A percentile compares a stretch with the other conserved stretches of the same genome.
Conservation (phyloP, 2,797 vertebrate species). For the Melanotaenia trifasciata region DNA sequence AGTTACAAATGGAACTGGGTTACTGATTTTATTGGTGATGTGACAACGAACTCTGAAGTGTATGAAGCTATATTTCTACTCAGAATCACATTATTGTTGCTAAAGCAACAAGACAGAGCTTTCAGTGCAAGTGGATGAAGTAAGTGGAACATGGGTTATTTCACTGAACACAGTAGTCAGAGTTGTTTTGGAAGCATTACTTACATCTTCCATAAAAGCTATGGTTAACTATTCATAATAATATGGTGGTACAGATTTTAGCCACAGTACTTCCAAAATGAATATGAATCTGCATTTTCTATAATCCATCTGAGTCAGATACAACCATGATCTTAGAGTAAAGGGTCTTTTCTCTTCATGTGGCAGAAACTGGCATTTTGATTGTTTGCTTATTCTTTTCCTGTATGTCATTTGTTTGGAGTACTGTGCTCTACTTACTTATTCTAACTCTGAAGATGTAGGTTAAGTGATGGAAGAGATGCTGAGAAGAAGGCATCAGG, state of each 20-base stretch:
- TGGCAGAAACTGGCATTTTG: conserved; percentile 9
- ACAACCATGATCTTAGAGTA: not conserved
- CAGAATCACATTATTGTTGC: not conserved
- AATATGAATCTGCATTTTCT: conserved; percentile 1
- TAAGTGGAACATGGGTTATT: not conserved
- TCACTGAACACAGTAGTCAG: not conserved
- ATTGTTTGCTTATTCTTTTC: conserved; percentile 6
- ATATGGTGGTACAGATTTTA: not conserved
- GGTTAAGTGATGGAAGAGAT: conserved; percentile 29
- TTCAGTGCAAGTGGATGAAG: not conserved
- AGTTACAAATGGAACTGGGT: not conserved
- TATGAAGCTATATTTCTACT: not conserved
- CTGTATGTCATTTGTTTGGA: conserved; percentile 4
- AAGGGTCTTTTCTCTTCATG: conserved; percentile 7
- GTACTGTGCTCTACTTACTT: not conserved
- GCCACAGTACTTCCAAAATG: conserved; percentile 1
- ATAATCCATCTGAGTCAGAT: conserved; percentile 17
- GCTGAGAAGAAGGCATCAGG: conserved; percentile 26
- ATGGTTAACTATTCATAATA: not conserved
- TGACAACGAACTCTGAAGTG: not conserved
- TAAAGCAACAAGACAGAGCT: not conserved
- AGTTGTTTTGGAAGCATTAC: not conserved
- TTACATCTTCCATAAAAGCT: not conserved
- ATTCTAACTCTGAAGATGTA: conserved; percentile 24
- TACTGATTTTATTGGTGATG: not conserved